A percentile compares a stretch with the other conserved stretches of the same genome.
Conservation (phyloP, 2,113 vertebrate genomes). For the Dolichallabes microphthalmus region DNA sequence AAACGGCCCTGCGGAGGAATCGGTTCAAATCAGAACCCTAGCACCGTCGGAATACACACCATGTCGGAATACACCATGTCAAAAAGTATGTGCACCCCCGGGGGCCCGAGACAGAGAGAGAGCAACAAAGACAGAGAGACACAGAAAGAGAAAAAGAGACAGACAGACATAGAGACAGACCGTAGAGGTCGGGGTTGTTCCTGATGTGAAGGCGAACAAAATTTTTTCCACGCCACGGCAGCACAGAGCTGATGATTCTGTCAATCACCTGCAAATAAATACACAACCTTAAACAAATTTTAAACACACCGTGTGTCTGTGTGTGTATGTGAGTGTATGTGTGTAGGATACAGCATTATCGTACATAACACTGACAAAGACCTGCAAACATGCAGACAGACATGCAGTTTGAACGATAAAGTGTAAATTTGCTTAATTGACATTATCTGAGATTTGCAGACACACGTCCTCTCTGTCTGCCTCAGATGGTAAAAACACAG, state of each 20-base stretch:
- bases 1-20: constrained; percentile 82
- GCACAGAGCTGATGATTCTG: constrained; percentile 8
- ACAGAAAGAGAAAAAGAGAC: not conserved
- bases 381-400: not conserved
- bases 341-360: not conserved
- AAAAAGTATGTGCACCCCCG: not conserved
- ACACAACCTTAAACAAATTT: not conserved
- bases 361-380: not conserved
- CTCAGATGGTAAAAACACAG: not conserved
- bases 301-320: not conserved
- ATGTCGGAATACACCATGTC: too few species aligned
- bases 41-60: not conserved
- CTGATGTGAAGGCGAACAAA: constrained; percentile 18
- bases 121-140: not conserved
- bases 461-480: not conserved
- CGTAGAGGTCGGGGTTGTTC: constrained; percentile 31
- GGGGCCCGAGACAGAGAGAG: not conserved
- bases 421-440: too few species aligned
- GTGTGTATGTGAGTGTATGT: not conserved
- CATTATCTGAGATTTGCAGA: not conserved
- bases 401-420: not conserved
- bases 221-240: constrained; percentile 21
- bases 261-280: not conserved
- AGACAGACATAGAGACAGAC: not conserved
- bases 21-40: not conserved